These are phyloP conservation scores for Sitodiplosis mosellana DNA, from an alignment of 1,140 invertebrate species.

Conservation along the genomic window DNA sequence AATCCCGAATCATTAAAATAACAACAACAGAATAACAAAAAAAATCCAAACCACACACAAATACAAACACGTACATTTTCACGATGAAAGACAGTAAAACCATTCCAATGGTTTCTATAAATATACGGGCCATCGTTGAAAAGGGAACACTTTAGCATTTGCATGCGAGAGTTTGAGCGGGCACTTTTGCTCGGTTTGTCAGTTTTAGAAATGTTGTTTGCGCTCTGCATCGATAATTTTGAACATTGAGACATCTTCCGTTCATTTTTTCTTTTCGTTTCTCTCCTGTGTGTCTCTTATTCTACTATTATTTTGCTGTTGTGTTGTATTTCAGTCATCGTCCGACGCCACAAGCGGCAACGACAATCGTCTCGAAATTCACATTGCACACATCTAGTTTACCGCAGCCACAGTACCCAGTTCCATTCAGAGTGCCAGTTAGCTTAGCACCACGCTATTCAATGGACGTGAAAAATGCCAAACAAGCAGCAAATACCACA, in stretches of 20 bases:
- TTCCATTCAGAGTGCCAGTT: conserved; percentile 25
- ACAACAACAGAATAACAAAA: too few relatives aligned
- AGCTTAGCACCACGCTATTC: conserved; percentile 10
- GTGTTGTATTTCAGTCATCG: conserved; percentile 11
- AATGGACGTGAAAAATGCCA: conserved; percentile 47
- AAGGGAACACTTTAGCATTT: too few relatives aligned
- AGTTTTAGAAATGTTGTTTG: background rate
- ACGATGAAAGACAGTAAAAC: too few relatives aligned
- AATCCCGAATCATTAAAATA: background rate
- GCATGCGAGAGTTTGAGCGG: too few relatives aligned
- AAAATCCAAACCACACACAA: too few relatives aligned
- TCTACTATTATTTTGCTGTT: too few relatives aligned
- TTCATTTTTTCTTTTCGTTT: background rate
- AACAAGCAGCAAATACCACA: conserved; percentile 45
- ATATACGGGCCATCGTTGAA: too few relatives aligned
- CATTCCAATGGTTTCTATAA: too few relatives aligned
- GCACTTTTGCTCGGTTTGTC: background rate
- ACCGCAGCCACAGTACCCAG: conserved; percentile 49
- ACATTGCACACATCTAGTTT: conserved; percentile 53
- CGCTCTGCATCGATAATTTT: background rate
- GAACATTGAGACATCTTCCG: too few relatives aligned
- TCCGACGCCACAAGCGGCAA: conserved; percentile 13
- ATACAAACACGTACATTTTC: too few relatives aligned
- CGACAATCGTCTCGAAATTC: conserved; percentile 33
- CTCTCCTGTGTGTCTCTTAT: too few relatives aligned